Percentiles rank a stretch among this genome's conserved stretches.
These are phyloP conservation scores for Zeus faber DNA, from an alignment of 2,113 vertebrate genomes.

Conservation along the genomic window DNA sequence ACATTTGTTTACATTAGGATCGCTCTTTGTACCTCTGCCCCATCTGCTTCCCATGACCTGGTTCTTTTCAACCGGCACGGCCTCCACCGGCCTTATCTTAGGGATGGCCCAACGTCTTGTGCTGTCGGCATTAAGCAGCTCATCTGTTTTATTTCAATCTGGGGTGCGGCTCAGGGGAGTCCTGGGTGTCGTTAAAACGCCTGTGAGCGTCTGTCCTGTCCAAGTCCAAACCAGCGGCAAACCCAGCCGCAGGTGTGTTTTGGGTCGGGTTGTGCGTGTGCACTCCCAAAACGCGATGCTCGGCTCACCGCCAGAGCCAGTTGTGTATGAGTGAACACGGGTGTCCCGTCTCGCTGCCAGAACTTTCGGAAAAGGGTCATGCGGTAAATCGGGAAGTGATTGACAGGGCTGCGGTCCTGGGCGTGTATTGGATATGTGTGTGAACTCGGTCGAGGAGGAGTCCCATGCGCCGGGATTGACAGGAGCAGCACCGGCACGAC, in stretches of 20 bases:
- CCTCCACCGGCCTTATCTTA: constrained; percentile 16
- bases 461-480: not conserved
- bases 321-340: not conserved
- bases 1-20: constrained; percentile 9
- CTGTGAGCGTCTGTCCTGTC: not conserved
- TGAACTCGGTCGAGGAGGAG: not conserved
- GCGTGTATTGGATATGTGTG: not conserved
- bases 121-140: not conserved
- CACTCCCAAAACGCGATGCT: not conserved
- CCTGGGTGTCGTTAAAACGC: not conserved
- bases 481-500: constrained; percentile 13
- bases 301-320: too few species aligned
- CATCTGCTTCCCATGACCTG: constrained; percentile 32
- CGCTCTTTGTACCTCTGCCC: not conserved
- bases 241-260: not conserved
- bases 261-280: not conserved
- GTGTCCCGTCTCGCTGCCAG: not conserved
- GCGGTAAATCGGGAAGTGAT: constrained; percentile 13
- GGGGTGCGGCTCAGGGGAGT: not conserved
- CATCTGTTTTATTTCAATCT: constrained; percentile 6
- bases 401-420: constrained; percentile 1
- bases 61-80: constrained; percentile 27
- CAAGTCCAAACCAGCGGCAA: not conserved
- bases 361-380: not conserved
- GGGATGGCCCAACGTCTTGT: constrained; percentile 2